phyloP scores from a whole-genome alignment of 2,797 vertebrate species.

The Lepidocolaptes lacrymiger region DNA sequence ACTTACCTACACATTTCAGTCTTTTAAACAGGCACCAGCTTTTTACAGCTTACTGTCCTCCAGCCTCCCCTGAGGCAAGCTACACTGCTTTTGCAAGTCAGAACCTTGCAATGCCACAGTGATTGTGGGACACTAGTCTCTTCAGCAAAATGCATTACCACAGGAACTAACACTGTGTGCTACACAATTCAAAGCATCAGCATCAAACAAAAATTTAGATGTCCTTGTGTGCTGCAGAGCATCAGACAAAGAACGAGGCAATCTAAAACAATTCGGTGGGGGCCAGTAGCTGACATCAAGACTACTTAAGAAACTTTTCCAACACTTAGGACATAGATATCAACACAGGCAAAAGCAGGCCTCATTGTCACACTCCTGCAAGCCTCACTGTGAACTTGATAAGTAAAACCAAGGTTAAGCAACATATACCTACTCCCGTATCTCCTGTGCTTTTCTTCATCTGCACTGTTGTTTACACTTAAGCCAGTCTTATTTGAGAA shows the following conservation, averaged over 20 bases:
- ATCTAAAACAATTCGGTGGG: not conserved
- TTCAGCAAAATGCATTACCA: rapidly evolving
- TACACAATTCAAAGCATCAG: not conserved
- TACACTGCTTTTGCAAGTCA: not conserved
- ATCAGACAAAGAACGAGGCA: not conserved
- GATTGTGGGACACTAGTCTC: not conserved
- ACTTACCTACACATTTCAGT: not conserved
- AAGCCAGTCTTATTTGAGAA: not conserved
- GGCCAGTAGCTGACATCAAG: not conserved
- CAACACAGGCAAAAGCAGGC: not conserved
- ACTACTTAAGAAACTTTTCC: not conserved
- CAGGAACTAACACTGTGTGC: not conserved
- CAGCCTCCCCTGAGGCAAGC: not conserved
- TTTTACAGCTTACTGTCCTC: not conserved
- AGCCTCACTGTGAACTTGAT: not conserved
- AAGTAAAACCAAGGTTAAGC: not conserved
- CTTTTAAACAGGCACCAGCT: not conserved
- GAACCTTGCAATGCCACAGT: rapidly evolving
- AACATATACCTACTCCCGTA: not conserved
- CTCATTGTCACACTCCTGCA: not conserved
- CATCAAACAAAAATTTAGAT: not conserved
- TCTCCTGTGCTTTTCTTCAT: not conserved
- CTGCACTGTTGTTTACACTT: not conserved
- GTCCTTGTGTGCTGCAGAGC: not conserved
- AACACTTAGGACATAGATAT: not conserved